These are phyloP conservation scores for Strongylocentrotus purpuratus DNA, from an alignment of 35 echinoderm and acorn worm species.

Conservation along the genomic window DNA sequence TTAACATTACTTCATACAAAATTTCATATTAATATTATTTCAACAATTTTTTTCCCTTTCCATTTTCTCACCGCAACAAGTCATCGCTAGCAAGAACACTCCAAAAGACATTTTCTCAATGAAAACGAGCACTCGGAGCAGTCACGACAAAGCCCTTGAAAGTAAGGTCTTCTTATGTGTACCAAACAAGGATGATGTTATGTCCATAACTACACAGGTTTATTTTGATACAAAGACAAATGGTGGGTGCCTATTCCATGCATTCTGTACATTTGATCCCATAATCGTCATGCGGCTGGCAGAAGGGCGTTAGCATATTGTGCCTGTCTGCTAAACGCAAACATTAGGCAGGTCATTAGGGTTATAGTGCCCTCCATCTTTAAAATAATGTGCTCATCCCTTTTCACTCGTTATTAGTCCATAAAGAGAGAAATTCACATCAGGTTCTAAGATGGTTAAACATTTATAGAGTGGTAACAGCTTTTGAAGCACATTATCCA, in stretches of 20 bases:
- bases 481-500: too few relatives aligned
- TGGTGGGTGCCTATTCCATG: not conserved
- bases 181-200: not conserved
- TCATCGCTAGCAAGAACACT: not conserved
- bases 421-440: too few relatives aligned
- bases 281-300: too few relatives aligned
- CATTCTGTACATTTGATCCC: too few relatives aligned
- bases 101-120: not conserved
- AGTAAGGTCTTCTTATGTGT: not conserved
- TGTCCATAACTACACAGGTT: not conserved
- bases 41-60: not conserved
- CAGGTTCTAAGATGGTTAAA: too few relatives aligned
- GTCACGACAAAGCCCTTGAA: not conserved
- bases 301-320: too few relatives aligned
- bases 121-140: not conserved
- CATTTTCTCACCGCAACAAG: not conserved
- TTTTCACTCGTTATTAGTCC: too few relatives aligned
- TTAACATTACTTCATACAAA: not conserved
- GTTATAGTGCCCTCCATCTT: too few relatives aligned
- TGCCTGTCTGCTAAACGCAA: too few relatives aligned
- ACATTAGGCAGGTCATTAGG: too few relatives aligned
- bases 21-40: not conserved
- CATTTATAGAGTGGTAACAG: too few relatives aligned
- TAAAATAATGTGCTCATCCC: too few relatives aligned
- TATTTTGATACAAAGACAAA: not conserved